These are phyloP conservation scores for Gasterosteus aculeatus DNA, from an alignment of 2,113 vertebrate genomes.

Conservation along the genomic window DNA sequence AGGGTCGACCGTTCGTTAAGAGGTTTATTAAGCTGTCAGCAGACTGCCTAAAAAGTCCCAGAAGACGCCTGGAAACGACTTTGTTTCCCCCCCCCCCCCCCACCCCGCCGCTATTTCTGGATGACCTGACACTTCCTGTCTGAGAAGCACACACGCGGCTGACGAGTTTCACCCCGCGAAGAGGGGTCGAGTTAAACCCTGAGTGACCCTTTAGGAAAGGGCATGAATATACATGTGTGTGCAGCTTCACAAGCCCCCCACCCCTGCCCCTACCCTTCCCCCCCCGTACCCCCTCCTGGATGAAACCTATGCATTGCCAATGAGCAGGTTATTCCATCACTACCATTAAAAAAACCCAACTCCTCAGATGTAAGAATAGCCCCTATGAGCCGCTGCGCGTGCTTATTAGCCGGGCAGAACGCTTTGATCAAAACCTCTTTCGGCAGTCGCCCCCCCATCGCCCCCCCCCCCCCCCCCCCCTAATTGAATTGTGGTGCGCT, in stretches of 20 bases:
- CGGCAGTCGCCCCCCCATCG: slow-evolving; percentile 59
- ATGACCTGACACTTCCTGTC: slow-evolving; percentile 71
- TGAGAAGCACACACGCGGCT: slow-evolving; percentile 35
- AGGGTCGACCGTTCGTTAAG: slow-evolving; percentile 68
- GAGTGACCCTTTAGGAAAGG: slow-evolving; percentile 55
- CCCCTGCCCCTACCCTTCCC: not conserved
- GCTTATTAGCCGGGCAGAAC: slow-evolving; percentile 69
- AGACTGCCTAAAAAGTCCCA: slow-evolving; percentile 69
- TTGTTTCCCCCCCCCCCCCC: slow-evolving; percentile 33
- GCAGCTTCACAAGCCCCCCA: slow-evolving; percentile 18
- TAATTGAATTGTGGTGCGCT: slow-evolving; percentile 74
- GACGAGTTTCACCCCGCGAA: slow-evolving; percentile 57
- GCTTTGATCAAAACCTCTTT: slow-evolving; percentile 76
- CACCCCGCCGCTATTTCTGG: slow-evolving; percentile 53
- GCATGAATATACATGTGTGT: slow-evolving; percentile 54
- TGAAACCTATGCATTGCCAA: slow-evolving; percentile 65
- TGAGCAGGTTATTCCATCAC: slow-evolving; percentile 70
- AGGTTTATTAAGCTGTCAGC: slow-evolving; percentile 77
- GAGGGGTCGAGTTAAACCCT: slow-evolving; percentile 51
- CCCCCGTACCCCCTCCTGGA: slow-evolving; percentile 19
- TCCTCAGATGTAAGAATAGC: slow-evolving; percentile 75
- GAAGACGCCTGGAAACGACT: slow-evolving; percentile 64
- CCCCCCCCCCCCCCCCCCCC: slow-evolving; percentile 57
- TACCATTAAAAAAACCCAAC: slow-evolving; percentile 70
- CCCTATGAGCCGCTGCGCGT: slow-evolving; percentile 49